Base-by-base conservation (phyloP, 1,140 invertebrate genomes). In the Drosophila littoralis region DNA sequence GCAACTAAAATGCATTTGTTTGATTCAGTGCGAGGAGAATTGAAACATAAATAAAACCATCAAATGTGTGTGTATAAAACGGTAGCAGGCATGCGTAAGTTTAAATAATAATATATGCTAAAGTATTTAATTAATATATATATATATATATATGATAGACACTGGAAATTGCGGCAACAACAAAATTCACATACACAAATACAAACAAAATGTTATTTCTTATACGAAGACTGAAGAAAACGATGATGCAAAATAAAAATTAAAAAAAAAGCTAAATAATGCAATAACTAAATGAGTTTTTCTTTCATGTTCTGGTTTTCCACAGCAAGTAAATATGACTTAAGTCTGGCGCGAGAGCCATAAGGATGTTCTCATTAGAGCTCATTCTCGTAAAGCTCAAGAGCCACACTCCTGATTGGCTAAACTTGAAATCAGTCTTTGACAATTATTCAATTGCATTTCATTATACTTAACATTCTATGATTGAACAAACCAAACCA, bases 211-310 rank as follows among this genome's bases (percentile, higher is more conserved):
- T 91, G 90, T 91, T 91, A 91, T 91, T 91, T 91, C 90, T 91
- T 91, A 91, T 91, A 91, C 90, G 91, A 91, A 91, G 90, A 91
- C 90, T 91, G 90, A 91, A 82, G 80, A 71, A 83, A 77, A 80
- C 15, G 88, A 90, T 90, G 90, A 88, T 72, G 86, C 63, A 69
- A 74, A 83, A 80, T 77, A 79, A 81, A 86, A 79, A 76, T 54
- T 74, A 80, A 91, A 66, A 81, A 74, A 74, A 76, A 69, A 72
- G 76, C 68, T 52, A 59, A 12, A 0, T 33, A 33, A 32, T 17
- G 5, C 0, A 13, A 42, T 42, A 36, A 36, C 6, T 15, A 10
- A 13, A 7, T 28, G 5, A 5, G 22, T 28, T 28, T 28, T 28
- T 28, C 22, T 28, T 28, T 28, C 22, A 28, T 28, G 22, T 5